A percentile compares a stretch with the other conserved stretches of the same genome.
phyloP scores from a whole-genome alignment of 1,140 invertebrate genomes.

The Ectropis grisescens region DNA sequence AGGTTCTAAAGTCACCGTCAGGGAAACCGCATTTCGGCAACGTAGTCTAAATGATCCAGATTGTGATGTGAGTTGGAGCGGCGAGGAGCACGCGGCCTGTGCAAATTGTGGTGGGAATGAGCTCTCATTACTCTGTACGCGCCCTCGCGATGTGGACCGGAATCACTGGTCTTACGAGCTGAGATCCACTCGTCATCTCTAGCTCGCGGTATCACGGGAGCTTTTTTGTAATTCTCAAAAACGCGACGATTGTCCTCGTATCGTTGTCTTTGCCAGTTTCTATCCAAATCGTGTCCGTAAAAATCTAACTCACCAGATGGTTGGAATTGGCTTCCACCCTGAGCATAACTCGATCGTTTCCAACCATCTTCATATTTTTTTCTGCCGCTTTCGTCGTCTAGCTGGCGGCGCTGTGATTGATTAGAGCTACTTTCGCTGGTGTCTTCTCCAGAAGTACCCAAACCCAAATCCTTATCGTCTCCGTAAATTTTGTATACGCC shows the following conservation, averaged over 20 bases:
- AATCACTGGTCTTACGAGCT: constrained; percentile 41
- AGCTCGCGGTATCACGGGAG: constrained; percentile 18
- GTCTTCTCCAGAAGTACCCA: constrained; percentile 88
- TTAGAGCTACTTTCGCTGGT: constrained; percentile 81
- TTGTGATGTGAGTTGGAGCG: constrained; percentile 69
- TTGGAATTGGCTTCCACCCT: constrained; percentile 73
- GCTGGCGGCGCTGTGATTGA: constrained; percentile 75
- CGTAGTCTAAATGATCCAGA: constrained; percentile 70
- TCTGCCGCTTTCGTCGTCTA: constrained; percentile 70
- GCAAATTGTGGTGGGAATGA: constrained; percentile 67
- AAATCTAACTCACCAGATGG: constrained; percentile 71
- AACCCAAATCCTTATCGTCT: constrained; percentile 85
- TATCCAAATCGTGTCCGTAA: constrained; percentile 68
- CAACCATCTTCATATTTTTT: constrained; percentile 77
- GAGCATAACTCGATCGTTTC: constrained; percentile 74
- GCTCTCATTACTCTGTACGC: constrained; percentile 59
- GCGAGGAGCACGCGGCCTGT: constrained; percentile 47
- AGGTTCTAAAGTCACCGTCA: constrained; percentile 42
- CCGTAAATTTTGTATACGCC: constrained; percentile 73
- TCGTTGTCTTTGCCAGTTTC: constrained; percentile 65
- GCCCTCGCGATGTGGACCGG: constrained; percentile 34
- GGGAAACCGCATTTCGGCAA: constrained; percentile 74
- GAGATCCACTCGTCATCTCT: constrained; percentile 41
- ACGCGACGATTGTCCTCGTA: constrained; percentile 50
- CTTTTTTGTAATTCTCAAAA: constrained; percentile 50